phyloP scores from a whole-genome alignment of 2,797 vertebrate genomes.

The Pterois miles region DNA sequence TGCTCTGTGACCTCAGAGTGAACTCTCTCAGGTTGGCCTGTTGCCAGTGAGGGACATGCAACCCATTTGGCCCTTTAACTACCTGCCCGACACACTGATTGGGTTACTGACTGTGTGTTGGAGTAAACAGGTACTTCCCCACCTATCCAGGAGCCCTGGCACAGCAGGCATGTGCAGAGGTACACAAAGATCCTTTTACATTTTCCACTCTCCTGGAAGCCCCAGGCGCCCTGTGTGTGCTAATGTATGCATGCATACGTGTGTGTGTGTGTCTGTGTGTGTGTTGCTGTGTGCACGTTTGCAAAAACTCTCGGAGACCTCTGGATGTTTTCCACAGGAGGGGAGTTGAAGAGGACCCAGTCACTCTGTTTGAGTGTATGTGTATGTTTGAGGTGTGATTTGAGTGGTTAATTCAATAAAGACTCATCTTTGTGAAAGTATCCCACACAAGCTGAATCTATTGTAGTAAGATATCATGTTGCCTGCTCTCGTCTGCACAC shows the following conservation, averaged over 20 bases:
- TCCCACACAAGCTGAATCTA: conserved; percentile 13
- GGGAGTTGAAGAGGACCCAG: background rate
- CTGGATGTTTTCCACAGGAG: background rate
- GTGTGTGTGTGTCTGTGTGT: no score
- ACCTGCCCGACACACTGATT: conserved; percentile 61
- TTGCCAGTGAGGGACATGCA: conserved; percentile 24
- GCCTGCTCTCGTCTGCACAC: conserved; percentile 8
- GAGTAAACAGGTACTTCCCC: conserved; percentile 68
- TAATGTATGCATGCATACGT: background rate
- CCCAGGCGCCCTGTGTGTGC: conserved; percentile 5
- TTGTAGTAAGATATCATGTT: conserved; percentile 42
- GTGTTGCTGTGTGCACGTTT: conserved; percentile 1
- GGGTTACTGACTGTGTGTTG: conserved; percentile 53
- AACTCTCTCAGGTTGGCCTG: conserved; percentile 51
- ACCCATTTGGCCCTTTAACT: conserved; percentile 39
- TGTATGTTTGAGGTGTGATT: conserved; percentile 30
- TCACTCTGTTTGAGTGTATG: conserved; percentile 8
- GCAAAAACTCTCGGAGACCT: conserved; percentile 15
- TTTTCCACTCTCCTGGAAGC: conserved; percentile 57
- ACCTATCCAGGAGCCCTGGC: conserved; percentile 33
- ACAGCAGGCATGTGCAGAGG: conserved; percentile 30
- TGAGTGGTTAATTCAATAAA: conserved; percentile 27
- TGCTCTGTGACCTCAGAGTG: conserved; percentile 45
- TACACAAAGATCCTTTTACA: conserved; percentile 69
- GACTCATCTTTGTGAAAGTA: conserved; percentile 8